Conservation (phyloP, 1,140 invertebrate species). For the Neodiprion virginianus region DNA sequence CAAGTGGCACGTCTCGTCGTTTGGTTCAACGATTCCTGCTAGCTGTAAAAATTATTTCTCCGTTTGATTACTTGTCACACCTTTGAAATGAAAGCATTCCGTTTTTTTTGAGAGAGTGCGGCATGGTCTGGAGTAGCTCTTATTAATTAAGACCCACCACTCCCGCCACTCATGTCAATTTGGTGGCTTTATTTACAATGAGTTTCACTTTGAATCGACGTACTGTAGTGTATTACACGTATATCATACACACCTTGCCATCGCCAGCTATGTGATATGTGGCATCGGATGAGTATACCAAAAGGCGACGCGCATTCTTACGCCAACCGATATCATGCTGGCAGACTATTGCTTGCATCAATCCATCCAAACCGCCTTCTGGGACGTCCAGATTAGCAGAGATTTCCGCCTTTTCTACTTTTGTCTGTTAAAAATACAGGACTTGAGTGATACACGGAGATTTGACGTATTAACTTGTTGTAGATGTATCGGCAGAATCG, state of each 20-base stretch:
- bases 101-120: too few relatives aligned
- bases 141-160: too few relatives aligned
- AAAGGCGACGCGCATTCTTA: conserved; percentile 65
- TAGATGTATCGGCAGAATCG: not conserved
- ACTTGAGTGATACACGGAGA: too few relatives aligned
- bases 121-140: too few relatives aligned
- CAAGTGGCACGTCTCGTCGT: conserved; percentile 85
- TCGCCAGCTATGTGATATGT: conserved; percentile 71
- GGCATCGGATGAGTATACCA: conserved; percentile 70
- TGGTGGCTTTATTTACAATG: too few relatives aligned
- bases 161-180: too few relatives aligned
- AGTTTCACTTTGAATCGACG: too few relatives aligned
- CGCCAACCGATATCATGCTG: conserved; percentile 70
- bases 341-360: conserved; percentile 78
- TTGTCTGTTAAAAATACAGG: conserved; percentile 36
- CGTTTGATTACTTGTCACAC: too few relatives aligned
- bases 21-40: conserved; percentile 84
- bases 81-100: too few relatives aligned
- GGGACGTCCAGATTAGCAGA: conserved; percentile 76
- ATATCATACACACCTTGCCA: conserved; percentile 60
- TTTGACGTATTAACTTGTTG: not conserved
- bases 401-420: conserved; percentile 62
- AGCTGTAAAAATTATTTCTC: conserved; percentile 57
- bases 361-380: conserved; percentile 81
- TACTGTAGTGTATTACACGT: too few relatives aligned